Conservation (phyloP, 2,113 vertebrate species). For the Passer domesticus region DNA sequence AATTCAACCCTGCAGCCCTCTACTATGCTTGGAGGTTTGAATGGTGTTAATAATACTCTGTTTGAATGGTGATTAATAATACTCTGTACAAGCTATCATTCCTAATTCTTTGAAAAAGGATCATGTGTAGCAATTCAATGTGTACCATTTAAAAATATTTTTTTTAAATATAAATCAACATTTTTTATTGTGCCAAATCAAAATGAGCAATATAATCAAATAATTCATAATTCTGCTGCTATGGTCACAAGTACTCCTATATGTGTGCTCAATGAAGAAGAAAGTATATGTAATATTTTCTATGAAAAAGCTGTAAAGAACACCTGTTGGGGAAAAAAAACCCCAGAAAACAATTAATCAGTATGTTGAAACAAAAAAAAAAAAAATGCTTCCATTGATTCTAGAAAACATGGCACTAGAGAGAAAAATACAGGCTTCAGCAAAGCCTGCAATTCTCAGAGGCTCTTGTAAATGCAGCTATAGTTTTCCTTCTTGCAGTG, state of each 20-base stretch:
- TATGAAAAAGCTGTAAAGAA: background rate
- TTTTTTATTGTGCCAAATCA: background rate
- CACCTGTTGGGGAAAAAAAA: background rate
- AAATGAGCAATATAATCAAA: background rate
- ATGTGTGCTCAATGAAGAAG: background rate
- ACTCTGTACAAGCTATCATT: background rate
- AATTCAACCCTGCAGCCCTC: background rate
- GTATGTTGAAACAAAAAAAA: background rate
- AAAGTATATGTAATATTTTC: background rate
- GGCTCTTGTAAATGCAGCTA: background rate
- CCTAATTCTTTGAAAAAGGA: background rate
- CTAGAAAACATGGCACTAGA: background rate
- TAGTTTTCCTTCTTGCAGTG: background rate
- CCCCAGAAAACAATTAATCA: background rate
- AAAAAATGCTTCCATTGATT: background rate
- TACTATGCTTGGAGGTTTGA: background rate
- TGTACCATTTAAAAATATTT: background rate
- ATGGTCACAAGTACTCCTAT: background rate
- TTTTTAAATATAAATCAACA: no score
- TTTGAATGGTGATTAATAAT: background rate
- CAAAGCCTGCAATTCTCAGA: background rate
- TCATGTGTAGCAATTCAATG: background rate
- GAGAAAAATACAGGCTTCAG: conserved; percentile 11
- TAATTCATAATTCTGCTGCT: background rate
- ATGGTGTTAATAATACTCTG: background rate